Evolutionary conservation across 2,888 invertebrate species (phyloP).

Genomic region (Eupithecia subumbrata): DNA sequence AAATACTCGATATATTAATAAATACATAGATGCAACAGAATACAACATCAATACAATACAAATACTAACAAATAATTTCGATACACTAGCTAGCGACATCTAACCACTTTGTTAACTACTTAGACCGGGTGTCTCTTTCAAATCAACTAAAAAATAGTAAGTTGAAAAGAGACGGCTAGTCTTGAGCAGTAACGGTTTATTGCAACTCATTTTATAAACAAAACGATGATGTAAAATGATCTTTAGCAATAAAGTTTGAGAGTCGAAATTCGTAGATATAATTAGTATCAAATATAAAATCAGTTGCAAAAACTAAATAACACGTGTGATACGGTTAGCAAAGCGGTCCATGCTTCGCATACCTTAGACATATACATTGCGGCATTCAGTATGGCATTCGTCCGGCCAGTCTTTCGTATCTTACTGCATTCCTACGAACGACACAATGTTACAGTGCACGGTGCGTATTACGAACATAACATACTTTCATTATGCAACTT

Average conservation of each 20-base stretch:
- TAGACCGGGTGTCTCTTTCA: background rate
- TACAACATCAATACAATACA: conserved; percentile 3
- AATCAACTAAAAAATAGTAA: background rate
- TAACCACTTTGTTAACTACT: background rate
- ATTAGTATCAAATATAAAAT: background rate
- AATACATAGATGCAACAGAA: background rate
- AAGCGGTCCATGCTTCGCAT: conserved; percentile 60
- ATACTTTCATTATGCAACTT: background rate
- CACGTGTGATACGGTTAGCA: conserved; percentile 35
- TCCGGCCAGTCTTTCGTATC: conserved; percentile 83
- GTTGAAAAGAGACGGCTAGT: background rate
- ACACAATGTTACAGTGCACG: conserved; percentile 59
- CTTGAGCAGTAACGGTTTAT: background rate
- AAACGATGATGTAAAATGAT: background rate
- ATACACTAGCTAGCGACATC: conserved; percentile 6
- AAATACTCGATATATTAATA: background rate
- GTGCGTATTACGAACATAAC: background rate
- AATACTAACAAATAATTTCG: background rate
- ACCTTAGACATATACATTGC: conserved; percentile 88
- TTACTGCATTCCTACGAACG: conserved; percentile 86
- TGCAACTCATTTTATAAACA: background rate
- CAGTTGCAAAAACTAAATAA: background rate
- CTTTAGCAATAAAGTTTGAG: background rate
- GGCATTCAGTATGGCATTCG: conserved; percentile 87
- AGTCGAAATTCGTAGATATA: background rate